Evolutionary conservation across 1,140 invertebrate species (phyloP).

Genomic region (Papilio xuthus): DNA sequence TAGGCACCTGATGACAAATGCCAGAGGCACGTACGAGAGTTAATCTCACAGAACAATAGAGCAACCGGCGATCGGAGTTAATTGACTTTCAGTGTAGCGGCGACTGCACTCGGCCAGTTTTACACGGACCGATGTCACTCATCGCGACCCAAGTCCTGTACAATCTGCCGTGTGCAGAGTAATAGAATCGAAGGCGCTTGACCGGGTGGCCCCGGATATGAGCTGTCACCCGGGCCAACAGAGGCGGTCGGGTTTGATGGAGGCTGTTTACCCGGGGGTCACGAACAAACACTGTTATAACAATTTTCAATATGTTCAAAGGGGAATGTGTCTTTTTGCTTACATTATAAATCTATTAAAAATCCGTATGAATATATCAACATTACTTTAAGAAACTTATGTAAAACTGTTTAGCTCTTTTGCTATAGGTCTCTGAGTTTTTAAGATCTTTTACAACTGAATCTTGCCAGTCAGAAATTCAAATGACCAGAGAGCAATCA

Average conservation of each 20-base stretch:
- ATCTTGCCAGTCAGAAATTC: no score
- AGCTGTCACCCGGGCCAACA: slow-evolving; percentile 67
- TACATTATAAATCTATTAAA: neutral
- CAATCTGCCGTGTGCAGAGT: slow-evolving; percentile 66
- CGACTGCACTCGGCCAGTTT: neutral
- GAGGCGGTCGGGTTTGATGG: slow-evolving; percentile 51
- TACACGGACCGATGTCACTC: slow-evolving; percentile 15
- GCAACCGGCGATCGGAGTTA: slow-evolving; percentile 25
- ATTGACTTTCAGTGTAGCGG: slow-evolving; percentile 28
- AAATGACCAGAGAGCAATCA: no score
- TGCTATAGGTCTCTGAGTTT: no score
- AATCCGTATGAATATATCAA: no score
- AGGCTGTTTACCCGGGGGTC: slow-evolving; percentile 44
- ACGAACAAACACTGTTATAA: neutral
- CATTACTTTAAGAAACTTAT: no score
- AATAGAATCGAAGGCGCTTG: slow-evolving; percentile 74
- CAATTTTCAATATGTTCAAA: neutral
- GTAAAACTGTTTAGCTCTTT: no score
- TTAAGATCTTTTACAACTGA: no score
- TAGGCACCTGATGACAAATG: slow-evolving; percentile 21
- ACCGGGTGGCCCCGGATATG: slow-evolving; percentile 65
- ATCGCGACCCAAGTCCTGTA: slow-evolving; percentile 44
- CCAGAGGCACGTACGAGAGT: slow-evolving; percentile 10
- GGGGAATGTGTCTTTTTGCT: neutral
- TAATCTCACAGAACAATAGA: slow-evolving; percentile 33